Evolutionary conservation across 2,113 vertebrate genomes (phyloP).

Genomic region (Hypocryptadius cinnamomeus): DNA sequence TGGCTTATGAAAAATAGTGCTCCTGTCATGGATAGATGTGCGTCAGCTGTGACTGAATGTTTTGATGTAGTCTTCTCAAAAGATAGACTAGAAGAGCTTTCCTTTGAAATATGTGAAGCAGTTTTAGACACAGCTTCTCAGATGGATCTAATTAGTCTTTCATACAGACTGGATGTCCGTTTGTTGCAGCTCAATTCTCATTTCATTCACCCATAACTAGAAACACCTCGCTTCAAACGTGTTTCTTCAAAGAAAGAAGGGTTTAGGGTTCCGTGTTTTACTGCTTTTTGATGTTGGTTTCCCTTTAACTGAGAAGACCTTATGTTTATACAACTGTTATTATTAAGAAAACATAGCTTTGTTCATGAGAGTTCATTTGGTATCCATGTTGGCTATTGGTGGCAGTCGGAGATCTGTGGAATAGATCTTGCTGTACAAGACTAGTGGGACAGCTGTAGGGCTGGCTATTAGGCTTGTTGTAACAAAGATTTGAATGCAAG

Average conservation of each 20-base stretch:
- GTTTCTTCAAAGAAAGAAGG: constrained; percentile 77
- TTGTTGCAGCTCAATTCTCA: constrained; percentile 83
- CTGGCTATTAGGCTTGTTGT: not conserved
- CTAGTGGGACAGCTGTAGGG: constrained; percentile 7
- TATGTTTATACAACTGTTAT: constrained; percentile 90
- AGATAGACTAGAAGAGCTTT: constrained; percentile 63
- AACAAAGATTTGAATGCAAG: not conserved
- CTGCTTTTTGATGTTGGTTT: constrained; percentile 88
- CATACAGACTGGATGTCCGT: constrained; percentile 77
- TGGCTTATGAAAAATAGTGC: constrained; percentile 64
- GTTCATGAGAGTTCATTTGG: constrained; percentile 66
- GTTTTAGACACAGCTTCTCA: constrained; percentile 76
- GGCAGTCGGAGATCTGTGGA: constrained; percentile 51
- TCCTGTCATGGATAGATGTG: constrained; percentile 53
- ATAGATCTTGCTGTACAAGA: constrained; percentile 15
- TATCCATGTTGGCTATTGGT: constrained; percentile 65
- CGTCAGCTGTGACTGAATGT: constrained; percentile 71
- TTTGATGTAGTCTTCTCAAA: constrained; percentile 78
- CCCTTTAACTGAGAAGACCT: constrained; percentile 82
- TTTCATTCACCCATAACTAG: constrained; percentile 86
- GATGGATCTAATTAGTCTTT: constrained; percentile 88
- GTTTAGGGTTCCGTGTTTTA: constrained; percentile 83
- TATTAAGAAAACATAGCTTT: constrained; percentile 80
- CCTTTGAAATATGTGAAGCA: constrained; percentile 78
- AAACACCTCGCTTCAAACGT: constrained; percentile 85